Evolutionary conservation across 2,888 invertebrate genomes (phyloP), one percentile per base, ranked within the genome.

Genomic region (Diachrysia chrysitis): DNA sequence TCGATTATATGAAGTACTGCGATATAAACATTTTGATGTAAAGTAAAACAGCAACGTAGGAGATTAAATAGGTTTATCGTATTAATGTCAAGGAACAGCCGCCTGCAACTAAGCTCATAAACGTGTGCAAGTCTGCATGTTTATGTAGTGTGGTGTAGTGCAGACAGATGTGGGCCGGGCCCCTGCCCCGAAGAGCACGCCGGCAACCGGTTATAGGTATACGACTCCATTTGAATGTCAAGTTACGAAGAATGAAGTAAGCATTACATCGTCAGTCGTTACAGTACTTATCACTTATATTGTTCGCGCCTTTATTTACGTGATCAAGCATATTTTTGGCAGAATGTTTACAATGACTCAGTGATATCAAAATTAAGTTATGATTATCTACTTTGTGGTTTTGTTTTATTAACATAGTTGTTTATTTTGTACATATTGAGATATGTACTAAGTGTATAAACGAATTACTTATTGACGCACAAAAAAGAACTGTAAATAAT

Each of bases 81-180:
- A 78, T 73, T 78, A 69, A 75, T 73, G 74, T 75, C 69, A 75
- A 73, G 74, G 74, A 48, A 48, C 46, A 58, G 23, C 23, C 60
- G 42, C 56, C 69, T 75, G 74, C 58, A 68, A 61, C 35, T 63
- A 73, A 78, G 74, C 74, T 75, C 55, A 58, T 73, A 73, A 78
- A 68, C 56, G 78, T 73, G 64, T 73, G 64, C 48, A 53, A 56
- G 56, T 73, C 62, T 74, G 55, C 63, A 60, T 51, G n/a, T 23
- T 54, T 19, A 51, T 21, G 25, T 54, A 16, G 21, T 10, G 63
- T 10, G 63, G 21, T 10, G 67, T 19, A 14, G 42, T 64, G 63
- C 51, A 60, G 48, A 61, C 71, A 66, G 61, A 68, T 63, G 76
- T 79, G 62, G 63, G 75, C 37, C 48, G 21, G 60, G 46, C 42